Evolutionary conservation across 2,888 invertebrate genomes (phyloP), one percentile per base, ranked within the genome.

Genomic region (Ariolimax columbianus): DNA sequence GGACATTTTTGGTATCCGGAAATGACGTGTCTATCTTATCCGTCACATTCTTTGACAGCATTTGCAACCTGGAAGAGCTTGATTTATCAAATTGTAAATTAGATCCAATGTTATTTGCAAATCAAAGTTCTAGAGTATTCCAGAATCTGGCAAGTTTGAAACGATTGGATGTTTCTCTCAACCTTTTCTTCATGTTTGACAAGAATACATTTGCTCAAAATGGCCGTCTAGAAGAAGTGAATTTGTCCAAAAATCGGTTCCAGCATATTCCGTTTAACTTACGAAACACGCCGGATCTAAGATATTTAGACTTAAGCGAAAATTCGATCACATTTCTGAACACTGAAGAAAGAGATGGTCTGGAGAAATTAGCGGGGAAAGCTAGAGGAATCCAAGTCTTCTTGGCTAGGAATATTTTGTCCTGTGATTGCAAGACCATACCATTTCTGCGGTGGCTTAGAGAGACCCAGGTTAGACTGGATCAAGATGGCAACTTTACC

Each of bases 361-460:
- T 83, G 2, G 83, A 83, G 26, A 9, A 30, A 26, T 26, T 59
- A 17, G 83, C 68, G 4, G 11, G 6, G 30, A 7, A 51, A 3
- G 30, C 38, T 33, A 47, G 3, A 2, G 33, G 51, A 14, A 40
- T 83, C 17, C 7, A 26, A 0, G 14, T 83, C 23, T 30, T 63
- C 2, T n/a, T 83, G 9, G 30, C 33, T 36, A 77, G 83, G 33
- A 83, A 83, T 30, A n/a, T n/a, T 0, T 26, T 83, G 23, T 83
- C 77, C 0, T 83, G 83, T 51, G 77, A 75, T 26, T 83, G 83
- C 23, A 17, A 36, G 9, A 68, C 47, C 43, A 7, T 83, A 33
- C 33, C 36, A 47, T 83, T 77, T 77, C 68, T 83, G 23, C 36
- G 33, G 3, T 83, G 83, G 77, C 36, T 83, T 30, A n/a, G 11